phyloP scores from a whole-genome alignment of 2,797 vertebrate genomes.

The Ceryle rudis region DNA sequence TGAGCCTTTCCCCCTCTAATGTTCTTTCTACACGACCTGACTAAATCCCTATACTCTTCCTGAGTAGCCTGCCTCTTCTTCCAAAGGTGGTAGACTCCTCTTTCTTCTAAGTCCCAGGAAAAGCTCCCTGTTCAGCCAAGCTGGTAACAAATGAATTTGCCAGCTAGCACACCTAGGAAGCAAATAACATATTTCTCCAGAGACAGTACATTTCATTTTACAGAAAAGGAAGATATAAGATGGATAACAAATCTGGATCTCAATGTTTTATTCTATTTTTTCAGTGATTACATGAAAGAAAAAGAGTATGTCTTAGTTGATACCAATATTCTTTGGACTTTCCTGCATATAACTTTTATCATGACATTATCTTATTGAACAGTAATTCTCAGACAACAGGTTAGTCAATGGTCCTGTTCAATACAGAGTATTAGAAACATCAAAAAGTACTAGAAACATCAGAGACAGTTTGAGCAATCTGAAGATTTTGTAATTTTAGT shows the following conservation, averaged over 20 bases:
- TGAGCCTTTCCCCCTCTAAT: no score
- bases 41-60: no score
- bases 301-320: neutral
- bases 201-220: neutral
- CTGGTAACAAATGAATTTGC: no score
- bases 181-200: neutral
- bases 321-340: neutral
- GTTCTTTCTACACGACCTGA: no score
- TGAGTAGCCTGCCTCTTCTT: no score
- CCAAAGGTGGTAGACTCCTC: no score
- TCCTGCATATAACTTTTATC: neutral
- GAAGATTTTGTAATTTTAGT: neutral
- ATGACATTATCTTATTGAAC: neutral
- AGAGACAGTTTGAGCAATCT: neutral
- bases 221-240: neutral
- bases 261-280: neutral
- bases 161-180: neutral
- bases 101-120: no score
- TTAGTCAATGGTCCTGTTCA: neutral
- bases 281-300: neutral
- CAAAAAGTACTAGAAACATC: neutral
- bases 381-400: neutral
- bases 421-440: neutral
- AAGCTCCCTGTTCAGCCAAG: no score
- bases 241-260: neutral